A percentile compares a stretch with the other conserved stretches of the same genome.
Conservation (phyloP, 1,140 invertebrate species). For the Sitobion miscanthi region DNA sequence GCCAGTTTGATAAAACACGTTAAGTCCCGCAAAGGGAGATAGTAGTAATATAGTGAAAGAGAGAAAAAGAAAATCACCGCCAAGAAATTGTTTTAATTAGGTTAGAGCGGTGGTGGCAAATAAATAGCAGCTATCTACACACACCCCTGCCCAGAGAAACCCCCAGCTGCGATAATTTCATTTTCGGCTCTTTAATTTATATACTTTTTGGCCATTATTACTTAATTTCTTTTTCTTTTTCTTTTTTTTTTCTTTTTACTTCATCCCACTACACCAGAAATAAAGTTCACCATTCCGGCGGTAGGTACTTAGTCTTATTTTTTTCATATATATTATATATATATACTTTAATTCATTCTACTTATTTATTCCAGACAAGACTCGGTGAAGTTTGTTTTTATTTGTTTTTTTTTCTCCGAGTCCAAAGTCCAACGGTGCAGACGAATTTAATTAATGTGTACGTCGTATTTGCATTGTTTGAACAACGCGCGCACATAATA, state of each 20-base stretch:
- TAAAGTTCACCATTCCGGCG: slow-evolving; percentile 33
- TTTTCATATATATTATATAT: neutral
- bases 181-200: slow-evolving; percentile 54
- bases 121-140: slow-evolving; percentile 52
- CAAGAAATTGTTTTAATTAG: slow-evolving; percentile 49
- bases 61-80: slow-evolving; percentile 34
- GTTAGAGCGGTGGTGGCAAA: slow-evolving; percentile 18
- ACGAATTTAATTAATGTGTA: slow-evolving; percentile 51
- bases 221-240: slow-evolving; percentile 47
- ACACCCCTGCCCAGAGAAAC: neutral
- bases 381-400: slow-evolving; percentile 43
- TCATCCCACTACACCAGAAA: neutral
- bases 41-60: neutral
- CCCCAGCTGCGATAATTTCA: slow-evolving; percentile 53
- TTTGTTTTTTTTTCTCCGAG: slow-evolving; percentile 9
- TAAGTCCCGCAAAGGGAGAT: neutral
- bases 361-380: slow-evolving; percentile 49
- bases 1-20: slow-evolving; percentile 21
- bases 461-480: slow-evolving; percentile 35
- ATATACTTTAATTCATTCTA: slow-evolving; percentile 37
- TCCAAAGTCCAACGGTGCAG: neutral
- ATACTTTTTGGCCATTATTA: slow-evolving; percentile 54
- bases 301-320: slow-evolving; percentile 29
- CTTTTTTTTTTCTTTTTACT: slow-evolving; percentile 14
- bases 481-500: slow-evolving; percentile 7